Evolutionary conservation across 2,113 vertebrate genomes (phyloP).

Genomic region (Carlito syrichta): DNA sequence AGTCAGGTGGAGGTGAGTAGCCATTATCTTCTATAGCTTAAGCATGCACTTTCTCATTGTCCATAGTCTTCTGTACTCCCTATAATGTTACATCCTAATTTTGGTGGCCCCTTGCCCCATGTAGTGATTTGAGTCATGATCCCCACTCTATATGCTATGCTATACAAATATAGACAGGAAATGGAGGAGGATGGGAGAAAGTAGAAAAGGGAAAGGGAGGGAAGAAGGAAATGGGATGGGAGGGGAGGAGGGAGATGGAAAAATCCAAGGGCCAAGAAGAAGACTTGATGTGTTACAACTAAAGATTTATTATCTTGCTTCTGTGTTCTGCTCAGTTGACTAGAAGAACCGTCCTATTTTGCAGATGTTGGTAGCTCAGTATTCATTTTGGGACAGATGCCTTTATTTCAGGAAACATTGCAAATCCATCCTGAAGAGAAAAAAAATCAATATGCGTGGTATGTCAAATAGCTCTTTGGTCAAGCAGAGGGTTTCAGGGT

Average conservation of each 20-base stretch:
- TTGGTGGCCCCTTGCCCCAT: not conserved
- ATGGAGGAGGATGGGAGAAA: not conserved
- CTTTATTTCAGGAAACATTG: not conserved
- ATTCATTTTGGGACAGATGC: not conserved
- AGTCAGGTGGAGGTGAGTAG: not conserved
- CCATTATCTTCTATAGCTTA: fast-evolving
- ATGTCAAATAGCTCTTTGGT: not conserved
- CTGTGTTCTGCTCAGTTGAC: not conserved
- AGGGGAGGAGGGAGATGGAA: not conserved
- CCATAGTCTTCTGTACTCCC: fast-evolving
- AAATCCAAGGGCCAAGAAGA: not conserved
- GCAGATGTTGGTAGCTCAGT: not conserved
- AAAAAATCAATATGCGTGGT: not conserved
- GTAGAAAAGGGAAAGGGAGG: not conserved
- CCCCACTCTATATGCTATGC: not conserved
- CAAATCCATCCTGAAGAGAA: not conserved
- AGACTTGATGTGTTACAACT: not conserved
- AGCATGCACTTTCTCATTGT: not conserved
- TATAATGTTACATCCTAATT: not conserved
- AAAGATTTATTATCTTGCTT: not conserved
- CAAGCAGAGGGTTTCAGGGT: not conserved
- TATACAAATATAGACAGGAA: not conserved
- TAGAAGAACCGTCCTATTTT: not conserved
- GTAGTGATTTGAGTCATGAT: not conserved
- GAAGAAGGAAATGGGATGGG: not conserved